Conservation (phyloP, 2,888 invertebrate species). For the Nowickia ferox region DNA sequence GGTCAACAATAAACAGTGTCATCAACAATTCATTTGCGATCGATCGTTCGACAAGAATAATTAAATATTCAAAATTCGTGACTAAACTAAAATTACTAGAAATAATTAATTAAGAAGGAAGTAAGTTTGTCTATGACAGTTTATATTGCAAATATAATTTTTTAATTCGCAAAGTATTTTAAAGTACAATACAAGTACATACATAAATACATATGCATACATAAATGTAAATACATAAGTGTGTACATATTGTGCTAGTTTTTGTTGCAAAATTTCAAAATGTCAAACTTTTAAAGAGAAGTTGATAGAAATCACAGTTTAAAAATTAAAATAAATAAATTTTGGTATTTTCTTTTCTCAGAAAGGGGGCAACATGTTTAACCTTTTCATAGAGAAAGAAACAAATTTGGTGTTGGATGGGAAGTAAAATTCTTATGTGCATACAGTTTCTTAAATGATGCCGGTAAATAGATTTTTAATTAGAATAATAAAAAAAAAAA, state of each 20-base stretch:
- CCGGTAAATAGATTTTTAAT: too few species aligned
- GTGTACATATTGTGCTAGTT: too few species aligned
- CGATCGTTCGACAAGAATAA: slow-evolving; percentile 25
- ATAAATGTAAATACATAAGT: too few species aligned
- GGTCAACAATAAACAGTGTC: slow-evolving; percentile 44
- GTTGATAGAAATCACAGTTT: neutral
- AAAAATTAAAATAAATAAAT: neutral
- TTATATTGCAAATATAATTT: neutral
- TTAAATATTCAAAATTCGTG: slow-evolving; percentile 39
- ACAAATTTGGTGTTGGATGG: too few species aligned
- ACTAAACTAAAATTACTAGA: slow-evolving; percentile 24
- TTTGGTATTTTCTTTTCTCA: too few species aligned
- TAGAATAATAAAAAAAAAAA: too few species aligned
- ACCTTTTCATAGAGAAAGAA: too few species aligned
- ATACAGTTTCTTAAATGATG: too few species aligned
- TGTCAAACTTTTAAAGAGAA: neutral
- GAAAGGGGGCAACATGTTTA: too few species aligned
- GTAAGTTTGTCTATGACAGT: slow-evolving; percentile 15
- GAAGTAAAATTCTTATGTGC: too few species aligned
- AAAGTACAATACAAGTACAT: neutral
- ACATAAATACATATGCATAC: too few species aligned
- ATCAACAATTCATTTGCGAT: slow-evolving; percentile 38
- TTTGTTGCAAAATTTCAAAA: neutral
- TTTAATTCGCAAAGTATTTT: neutral
- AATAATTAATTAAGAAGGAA: slow-evolving; percentile 43